Percentiles rank a stretch among this genome's conserved stretches.
Conservation (phyloP, 1,140 invertebrate genomes). For the Drosophila nigromelanica region DNA sequence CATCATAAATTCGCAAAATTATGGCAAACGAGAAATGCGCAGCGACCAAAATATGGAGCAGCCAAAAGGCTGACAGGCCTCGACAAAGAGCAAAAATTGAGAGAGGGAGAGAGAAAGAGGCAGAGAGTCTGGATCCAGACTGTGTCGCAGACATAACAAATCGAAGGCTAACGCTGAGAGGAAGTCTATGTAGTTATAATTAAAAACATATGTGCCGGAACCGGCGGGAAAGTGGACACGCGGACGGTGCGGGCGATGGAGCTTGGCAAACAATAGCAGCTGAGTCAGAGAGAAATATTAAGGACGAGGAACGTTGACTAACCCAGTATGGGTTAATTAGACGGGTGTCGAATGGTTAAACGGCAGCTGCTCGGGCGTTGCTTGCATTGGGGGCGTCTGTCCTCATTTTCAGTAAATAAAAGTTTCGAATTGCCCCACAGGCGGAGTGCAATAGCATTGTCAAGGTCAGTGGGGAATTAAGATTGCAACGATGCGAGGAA, state of each 20-base stretch:
- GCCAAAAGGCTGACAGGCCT: too few relatives aligned
- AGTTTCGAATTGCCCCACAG: constrained; percentile 6
- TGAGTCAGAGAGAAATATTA: constrained; percentile 3
- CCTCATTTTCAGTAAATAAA: not conserved
- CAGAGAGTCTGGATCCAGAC: constrained; percentile 15
- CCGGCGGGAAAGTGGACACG: constrained; percentile 15
- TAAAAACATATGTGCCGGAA: constrained; percentile 79
- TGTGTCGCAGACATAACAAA: constrained; percentile 11
- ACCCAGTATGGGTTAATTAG: constrained; percentile 69
- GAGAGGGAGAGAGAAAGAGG: not conserved
- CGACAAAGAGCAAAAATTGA: constrained; percentile 22
- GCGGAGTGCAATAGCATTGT: constrained; percentile 24
- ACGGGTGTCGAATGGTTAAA: constrained; percentile 53
- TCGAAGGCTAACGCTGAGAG: constrained; percentile 30
- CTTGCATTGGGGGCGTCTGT: constrained; percentile 12
- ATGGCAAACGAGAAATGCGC: constrained; percentile 48
- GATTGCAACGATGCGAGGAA: not conserved
- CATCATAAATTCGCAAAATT: constrained; percentile 81
- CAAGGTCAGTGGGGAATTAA: constrained; percentile 18
- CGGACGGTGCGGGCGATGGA: constrained; percentile 10
- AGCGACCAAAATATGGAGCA: constrained; percentile 55
- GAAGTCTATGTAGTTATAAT: constrained; percentile 62
- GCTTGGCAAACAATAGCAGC: constrained; percentile 43
- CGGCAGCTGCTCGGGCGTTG: constrained; percentile 29
- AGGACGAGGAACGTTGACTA: constrained; percentile 18